A percentile compares a stretch with the other conserved stretches of the same genome.
phyloP scores from a whole-genome alignment of 2,888 invertebrate genomes.

The Teinopalpus imperialis region DNA sequence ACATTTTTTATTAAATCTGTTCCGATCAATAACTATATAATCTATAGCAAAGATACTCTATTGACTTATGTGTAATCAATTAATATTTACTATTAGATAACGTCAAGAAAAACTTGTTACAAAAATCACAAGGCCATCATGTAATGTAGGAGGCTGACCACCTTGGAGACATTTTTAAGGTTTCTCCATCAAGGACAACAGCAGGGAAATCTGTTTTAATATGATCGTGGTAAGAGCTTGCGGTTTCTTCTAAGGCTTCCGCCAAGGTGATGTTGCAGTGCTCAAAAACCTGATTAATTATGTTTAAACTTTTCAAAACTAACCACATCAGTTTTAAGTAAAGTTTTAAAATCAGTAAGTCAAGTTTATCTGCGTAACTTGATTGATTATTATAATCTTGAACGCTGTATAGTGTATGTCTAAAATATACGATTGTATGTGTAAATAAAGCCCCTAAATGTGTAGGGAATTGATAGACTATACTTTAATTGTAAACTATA shows the following conservation, averaged over 20 bases:
- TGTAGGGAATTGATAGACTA: no score
- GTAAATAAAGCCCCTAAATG: no score
- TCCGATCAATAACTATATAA: constrained; percentile 21
- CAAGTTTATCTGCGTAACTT: no score
- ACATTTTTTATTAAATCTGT: constrained; percentile 7
- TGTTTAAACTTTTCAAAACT: neutral
- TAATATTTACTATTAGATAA: constrained; percentile 46
- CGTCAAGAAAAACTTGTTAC: constrained; percentile 40
- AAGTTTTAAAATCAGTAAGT: no score
- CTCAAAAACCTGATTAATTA: no score
- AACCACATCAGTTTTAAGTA: neutral
- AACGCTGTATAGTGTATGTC: no score
- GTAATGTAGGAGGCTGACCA: constrained; percentile 54
- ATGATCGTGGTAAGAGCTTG: constrained; percentile 29
- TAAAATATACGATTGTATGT: no score
- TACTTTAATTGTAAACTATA: no score
- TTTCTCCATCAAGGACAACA: constrained; percentile 50
- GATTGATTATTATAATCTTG: no score
- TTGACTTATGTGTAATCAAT: constrained; percentile 34
- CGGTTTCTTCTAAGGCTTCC: constrained; percentile 34
- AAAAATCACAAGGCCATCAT: constrained; percentile 52
- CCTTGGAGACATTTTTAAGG: constrained; percentile 60
- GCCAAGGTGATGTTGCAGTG: constrained; percentile 14
- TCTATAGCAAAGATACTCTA: constrained; percentile 23
- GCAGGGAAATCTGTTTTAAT: constrained; percentile 26